Base-by-base conservation (phyloP, 1,140 invertebrate genomes). In the Pseudomyrmex flavicornis region DNA sequence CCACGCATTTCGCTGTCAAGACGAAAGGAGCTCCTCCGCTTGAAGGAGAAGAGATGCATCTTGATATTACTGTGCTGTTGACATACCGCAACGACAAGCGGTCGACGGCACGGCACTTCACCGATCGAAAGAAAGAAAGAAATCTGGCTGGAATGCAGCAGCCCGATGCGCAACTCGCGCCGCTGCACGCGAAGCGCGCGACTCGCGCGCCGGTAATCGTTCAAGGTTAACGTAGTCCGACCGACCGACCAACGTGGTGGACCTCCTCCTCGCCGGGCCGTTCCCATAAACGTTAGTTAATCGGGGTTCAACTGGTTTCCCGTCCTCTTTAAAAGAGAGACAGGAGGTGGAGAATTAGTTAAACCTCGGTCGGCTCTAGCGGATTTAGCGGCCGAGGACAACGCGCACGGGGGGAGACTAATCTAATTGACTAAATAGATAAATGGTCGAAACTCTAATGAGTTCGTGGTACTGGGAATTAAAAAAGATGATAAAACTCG, bases 201-300 rank as follows among this genome's bases (percentile, higher is more conserved):
- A 15, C 61, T 15, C 22, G 26, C 59, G 59, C 35, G 26, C 62
- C 48, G 62, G n/a, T 77, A 69, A 69, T 79, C 35, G 75, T 58
- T 77, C 75, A 58, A 79, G 65, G 75, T 79, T 77, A 69, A 68
- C 48, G 26, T 56, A 68, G 50, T 50, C n/a, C 35, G 35, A 35
- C 35, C 26, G 13, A 17, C 12, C n/a, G 13, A 9, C 22, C 62
- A 15, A 35, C 35, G 35, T 35, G 35, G 35, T 35, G 35, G 35
- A 35, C 35, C 35, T 35, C 35, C 35, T 35, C 35, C 44, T 65
- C 17, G 8, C 20, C 15, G 46, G 8, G 2, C 44, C 26, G 44
- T 63, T 22, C 13, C 13, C 44, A 15, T 74, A 62, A 75, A 75
- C 15, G 46, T 50, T 52, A 2, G 5, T 56, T 70, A 56, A 75